Conservation (phyloP, 2,888 invertebrate genomes). For the Chloroclystis v-ata region DNA sequence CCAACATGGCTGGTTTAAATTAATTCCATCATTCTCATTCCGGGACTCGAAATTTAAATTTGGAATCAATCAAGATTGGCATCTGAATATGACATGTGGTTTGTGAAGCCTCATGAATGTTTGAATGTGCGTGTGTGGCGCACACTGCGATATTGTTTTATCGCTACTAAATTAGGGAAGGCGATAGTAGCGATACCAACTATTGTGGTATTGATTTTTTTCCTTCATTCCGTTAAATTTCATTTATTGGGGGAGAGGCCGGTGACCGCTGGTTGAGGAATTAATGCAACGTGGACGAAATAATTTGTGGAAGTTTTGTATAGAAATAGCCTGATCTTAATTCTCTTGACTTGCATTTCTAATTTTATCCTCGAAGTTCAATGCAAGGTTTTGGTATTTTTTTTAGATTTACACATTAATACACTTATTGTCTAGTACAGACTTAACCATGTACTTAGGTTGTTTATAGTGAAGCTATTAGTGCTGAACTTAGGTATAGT, state of each 20-base stretch:
- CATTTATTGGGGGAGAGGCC: slow-evolving; percentile 75
- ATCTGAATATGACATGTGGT: slow-evolving; percentile 23
- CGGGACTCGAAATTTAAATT: background rate
- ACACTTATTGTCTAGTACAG: no score
- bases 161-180: slow-evolving; percentile 66
- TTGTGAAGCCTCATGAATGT: slow-evolving; percentile 65
- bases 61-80: background rate
- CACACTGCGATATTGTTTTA: slow-evolving; percentile 66
- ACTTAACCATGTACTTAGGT: no score
- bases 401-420: no score
- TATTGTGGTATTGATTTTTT: slow-evolving; percentile 73
- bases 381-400: no score
- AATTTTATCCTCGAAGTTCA: no score
- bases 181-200: slow-evolving; percentile 68
- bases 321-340: no score
- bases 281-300: slow-evolving; percentile 1
- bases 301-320: no score
- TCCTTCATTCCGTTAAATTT: slow-evolving; percentile 78
- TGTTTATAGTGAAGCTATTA: no score
- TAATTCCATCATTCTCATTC: background rate
- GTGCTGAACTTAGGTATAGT: no score
- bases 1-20: background rate
- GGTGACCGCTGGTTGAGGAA: slow-evolving; percentile 37
- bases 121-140: slow-evolving; percentile 42
- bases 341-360: no score